Evolutionary conservation across 2,113 vertebrate genomes (phyloP), one percentile per base, ranked within the genome.

Genomic region (Toxotes chatareus): DNA sequence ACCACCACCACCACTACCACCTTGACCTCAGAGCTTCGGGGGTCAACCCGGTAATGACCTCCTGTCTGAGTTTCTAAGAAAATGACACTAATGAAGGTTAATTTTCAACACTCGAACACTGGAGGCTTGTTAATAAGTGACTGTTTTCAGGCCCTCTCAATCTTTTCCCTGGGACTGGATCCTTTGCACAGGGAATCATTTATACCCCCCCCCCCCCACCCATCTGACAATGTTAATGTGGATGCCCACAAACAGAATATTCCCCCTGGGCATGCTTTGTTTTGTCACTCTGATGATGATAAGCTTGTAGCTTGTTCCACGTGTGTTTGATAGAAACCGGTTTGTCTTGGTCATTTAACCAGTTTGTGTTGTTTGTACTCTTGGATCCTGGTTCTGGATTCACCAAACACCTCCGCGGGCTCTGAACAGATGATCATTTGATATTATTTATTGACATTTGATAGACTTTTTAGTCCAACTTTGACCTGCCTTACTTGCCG

Each of bases 41-140:
- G 71, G 60, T 86, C 76, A 68, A 51, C 31, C 31, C 40, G 19
- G 68, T 34, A 57, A 59, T 31, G 60, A 75, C 64, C 70, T 65
- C 66, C 66, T 49, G 53, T 72, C 76, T 36, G 57, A 34, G 70
- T 63, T 62, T 69, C 32, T 53, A n/a, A 77, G 40, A 55, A 80
- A 73, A 44, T 42, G 34, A 5, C 11, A 5, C 36, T 88, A 81
- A 85, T 55, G 65, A 74, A 81, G 81, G 89, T 91, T 90, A 91
- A 75, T 88, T 73, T 89, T 92, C 80, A 90, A 90, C 90, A 46
- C 53, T 2, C 53, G 46, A 77, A 73, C 49, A 59, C 64, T 64
- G 77, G 4, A 44, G 61, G 17, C 4, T 75, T 70, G 92, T 93
- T 93, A 94, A 93, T 94, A 79, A 90, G 86, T 92, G 36, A 92